Base-by-base conservation (phyloP, 2,113 vertebrate genomes). In the Barbus barbus region DNA sequence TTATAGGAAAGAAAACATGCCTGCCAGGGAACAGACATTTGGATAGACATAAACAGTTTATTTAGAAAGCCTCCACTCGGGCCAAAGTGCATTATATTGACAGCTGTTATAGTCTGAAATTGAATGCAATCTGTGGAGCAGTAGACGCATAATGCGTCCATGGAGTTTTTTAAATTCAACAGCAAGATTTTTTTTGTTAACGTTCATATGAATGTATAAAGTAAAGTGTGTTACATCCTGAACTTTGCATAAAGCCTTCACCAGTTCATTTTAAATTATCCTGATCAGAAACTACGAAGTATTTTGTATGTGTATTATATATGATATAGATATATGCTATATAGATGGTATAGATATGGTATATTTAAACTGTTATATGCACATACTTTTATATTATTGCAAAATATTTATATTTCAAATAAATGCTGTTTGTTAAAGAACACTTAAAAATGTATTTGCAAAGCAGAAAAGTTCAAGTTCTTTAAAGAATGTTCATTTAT, bases 11-110 rank as follows among this genome's bases (percentile, higher is more conserved):
- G 41, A 44, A 80, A 80, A 67, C 78, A 48, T 28, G n/a, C 24
- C 60, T 80, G 78, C 41, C 78, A 67, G 78, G 33, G n/a, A 63
- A 63, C 36, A 63, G 77, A 79, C 36, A 65, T 67, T 48, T 67
- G 24, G 78, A 80, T 48, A 80, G 78, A 80, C 78, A 48, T 80
- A 80, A 80, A 80, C 78, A 48, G 60, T 80, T 80, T 67, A 80
- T 80, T 80, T 67, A 65, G 38, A 22, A 46, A 67, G 61, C 44
- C 24, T 79, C 78, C 44, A 16, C 41, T 67, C 12, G 3, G 41
- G 26, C 24, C 61, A 48, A 67, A 80, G 60, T 80, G 60, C 5
- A 1, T 48, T 67, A 67, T 44, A 80, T 31, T 80, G 60, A 80
- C 58, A 46, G 41, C 60, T 79, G 38, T 79, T 79, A 46, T 63